phyloP scores from a whole-genome alignment of 2,797 vertebrate genomes.

The Netta rufina region DNA sequence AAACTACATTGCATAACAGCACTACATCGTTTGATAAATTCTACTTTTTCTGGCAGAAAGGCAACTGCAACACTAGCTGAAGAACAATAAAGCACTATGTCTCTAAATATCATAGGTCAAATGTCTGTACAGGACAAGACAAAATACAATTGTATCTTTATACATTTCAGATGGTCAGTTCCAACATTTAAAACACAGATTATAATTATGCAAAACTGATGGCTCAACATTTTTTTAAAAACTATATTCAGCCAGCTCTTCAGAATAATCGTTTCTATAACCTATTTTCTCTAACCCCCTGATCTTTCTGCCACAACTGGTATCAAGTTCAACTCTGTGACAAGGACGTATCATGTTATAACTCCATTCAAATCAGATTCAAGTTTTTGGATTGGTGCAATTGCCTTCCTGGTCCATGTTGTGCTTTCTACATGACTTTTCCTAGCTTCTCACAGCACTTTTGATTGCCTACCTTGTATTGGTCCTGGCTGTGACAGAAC shows the following conservation, averaged over 20 bases:
- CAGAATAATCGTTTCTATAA: neutral
- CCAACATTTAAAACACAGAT: neutral
- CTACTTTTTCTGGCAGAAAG: constrained; percentile 12
- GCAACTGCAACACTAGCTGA: constrained; percentile 18
- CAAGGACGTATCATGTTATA: neutral
- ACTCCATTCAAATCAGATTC: neutral
- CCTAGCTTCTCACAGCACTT: neutral
- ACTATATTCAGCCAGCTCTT: neutral
- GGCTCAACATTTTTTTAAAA: neutral
- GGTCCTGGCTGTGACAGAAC: neutral
- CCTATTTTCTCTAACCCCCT: neutral
- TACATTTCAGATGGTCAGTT: neutral
- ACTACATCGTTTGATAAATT: neutral
- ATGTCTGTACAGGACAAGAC: constrained; percentile 12
- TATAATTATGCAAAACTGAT: neutral
- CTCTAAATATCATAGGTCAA: constrained; percentile 41
- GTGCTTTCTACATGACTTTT: neutral
- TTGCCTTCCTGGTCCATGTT: rapidly evolving
- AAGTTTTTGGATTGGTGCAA: neutral
- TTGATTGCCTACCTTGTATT: neutral
- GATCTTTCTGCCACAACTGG: neutral
- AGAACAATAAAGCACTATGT: constrained; percentile 26
- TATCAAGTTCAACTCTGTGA: neutral
- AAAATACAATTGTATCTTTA: neutral
- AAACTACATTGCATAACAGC: neutral